phyloP scores from a whole-genome alignment of 2,888 invertebrate species.

The Acanthopleura granulata region DNA sequence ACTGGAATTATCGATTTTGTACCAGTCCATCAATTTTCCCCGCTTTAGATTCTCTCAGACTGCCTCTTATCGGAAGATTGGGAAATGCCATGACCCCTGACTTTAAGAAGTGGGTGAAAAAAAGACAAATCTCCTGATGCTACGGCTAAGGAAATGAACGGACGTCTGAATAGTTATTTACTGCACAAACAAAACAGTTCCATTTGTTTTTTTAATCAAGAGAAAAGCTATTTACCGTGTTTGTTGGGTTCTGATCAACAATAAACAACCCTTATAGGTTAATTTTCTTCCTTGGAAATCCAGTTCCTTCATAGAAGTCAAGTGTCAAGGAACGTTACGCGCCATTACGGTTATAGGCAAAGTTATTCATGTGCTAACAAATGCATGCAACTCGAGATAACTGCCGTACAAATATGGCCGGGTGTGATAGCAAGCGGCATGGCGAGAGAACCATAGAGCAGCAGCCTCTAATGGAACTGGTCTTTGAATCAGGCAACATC shows the following conservation, averaged over 20 bases:
- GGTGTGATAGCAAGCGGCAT: no score
- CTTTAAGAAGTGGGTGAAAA: neutral
- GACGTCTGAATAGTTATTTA: neutral
- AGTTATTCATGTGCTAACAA: no score
- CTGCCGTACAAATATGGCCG: no score
- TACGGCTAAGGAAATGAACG: neutral
- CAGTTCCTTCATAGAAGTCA: no score
- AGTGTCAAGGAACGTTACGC: no score
- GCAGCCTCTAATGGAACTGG: no score
- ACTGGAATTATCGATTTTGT: conserved; percentile 10
- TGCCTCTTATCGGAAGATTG: conserved; percentile 5
- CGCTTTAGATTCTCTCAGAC: conserved; percentile 7
- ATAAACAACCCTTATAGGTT: neutral
- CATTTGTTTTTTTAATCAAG: neutral
- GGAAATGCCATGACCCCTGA: conserved; percentile 8
- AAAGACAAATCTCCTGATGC: neutral
- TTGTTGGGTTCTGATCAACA: neutral
- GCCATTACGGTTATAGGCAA: no score
- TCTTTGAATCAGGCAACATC: no score
- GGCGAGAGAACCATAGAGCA: no score
- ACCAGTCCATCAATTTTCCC: conserved; percentile 8
- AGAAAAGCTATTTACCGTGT: neutral
- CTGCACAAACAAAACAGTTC: conserved; percentile 1
- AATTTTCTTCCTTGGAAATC: neutral
- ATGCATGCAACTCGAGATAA: no score